A percentile compares a stretch with the other conserved stretches of the same genome.
These are phyloP conservation scores for Pogonomyrmex californicus DNA, from an alignment of 1,140 invertebrate genomes.

Conservation along the genomic window DNA sequence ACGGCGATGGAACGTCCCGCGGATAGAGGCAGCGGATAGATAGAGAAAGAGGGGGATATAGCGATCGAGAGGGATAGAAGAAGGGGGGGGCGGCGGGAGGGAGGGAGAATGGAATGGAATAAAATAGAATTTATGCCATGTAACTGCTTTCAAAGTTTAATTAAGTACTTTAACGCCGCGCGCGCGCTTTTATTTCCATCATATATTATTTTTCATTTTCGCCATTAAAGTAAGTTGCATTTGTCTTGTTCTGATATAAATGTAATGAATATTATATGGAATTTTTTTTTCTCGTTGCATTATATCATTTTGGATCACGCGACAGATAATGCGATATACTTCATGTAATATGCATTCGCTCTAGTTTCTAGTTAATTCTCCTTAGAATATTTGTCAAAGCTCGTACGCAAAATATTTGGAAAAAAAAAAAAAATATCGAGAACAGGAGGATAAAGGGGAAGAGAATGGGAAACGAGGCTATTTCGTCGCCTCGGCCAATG, in stretches of 20 bases:
- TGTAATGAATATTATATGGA: constrained; percentile 24
- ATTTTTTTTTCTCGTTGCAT: constrained; percentile 25
- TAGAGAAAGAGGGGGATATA: neutral
- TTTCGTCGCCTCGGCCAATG: constrained; percentile 52
- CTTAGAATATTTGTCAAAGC: neutral
- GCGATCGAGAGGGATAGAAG: neutral
- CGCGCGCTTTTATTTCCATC: constrained; percentile 54
- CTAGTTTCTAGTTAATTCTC: neutral
- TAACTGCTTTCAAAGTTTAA: constrained; percentile 64
- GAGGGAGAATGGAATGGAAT: constrained; percentile 68
- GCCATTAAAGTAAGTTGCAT: constrained; percentile 60
- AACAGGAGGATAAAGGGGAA: constrained; percentile 55
- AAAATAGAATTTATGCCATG: constrained; percentile 64
- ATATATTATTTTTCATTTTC: constrained; percentile 62
- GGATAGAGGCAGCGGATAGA: constrained; percentile 50
- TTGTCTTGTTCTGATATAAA: constrained; percentile 45
- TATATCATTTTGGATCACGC: constrained; percentile 17
- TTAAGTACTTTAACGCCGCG: constrained; percentile 63
- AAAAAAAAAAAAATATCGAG: neutral
- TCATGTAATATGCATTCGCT: neutral
- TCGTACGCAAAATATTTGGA: neutral
- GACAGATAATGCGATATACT: neutral
- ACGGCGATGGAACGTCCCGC: constrained; percentile 57
- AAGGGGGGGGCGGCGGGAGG: constrained; percentile 34
- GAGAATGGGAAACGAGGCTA: constrained; percentile 46